Evolutionary conservation across 2,113 vertebrate genomes (phyloP), one percentile per base, ranked within the genome.

Genomic region (Equus quagga): DNA sequence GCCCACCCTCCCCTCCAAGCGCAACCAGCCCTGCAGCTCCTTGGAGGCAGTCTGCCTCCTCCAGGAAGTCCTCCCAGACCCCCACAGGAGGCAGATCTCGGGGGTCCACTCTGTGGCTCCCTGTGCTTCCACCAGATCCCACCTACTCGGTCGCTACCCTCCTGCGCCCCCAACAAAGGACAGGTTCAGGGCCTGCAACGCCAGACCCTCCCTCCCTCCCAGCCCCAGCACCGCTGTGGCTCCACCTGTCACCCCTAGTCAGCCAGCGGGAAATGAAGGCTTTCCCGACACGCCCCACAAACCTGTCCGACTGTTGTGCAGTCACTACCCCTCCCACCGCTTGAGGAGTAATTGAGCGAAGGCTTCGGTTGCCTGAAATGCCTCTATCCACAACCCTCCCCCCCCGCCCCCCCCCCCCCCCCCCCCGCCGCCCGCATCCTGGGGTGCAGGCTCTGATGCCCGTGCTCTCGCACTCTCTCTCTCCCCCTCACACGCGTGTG

Each of bases 331-430:
- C 97, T 91, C 97, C 98, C 23, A 84, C 89, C 92, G 94, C 89
- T 94, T 58, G 60, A 92, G 96, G 91, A 96, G 98, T 96, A 98
- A 98, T 89, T 98, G 97, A 98, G 97, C 78, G 86, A 98, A 98
- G 98, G 97, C 97, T 97, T 98, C 97, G 15, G 97, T 92, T 97
- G 91, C 98, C 96, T 98, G 92, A 98, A 98, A 98, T 97, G 97
- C 89, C 96, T 97, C 97, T 92, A 93, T 98, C 85, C 97, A 97
- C 73, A 41, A 41, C 36, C 36, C 36, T 41, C 36, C 36, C 36
- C 36, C 36, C 36, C 36, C 36, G 36, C 36, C 0, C 36, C 36
- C 36, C 36, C 36, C 36, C 36, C 36, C 36, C 36, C 36, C 36
- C 3, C 36, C 36, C 36, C 36, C 36, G 36, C 85, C 12, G 92